These are phyloP conservation scores for Mesocentrotus franciscanus DNA, from an alignment of 53 echinoderm and acorn worm species.

Conservation along the genomic window DNA sequence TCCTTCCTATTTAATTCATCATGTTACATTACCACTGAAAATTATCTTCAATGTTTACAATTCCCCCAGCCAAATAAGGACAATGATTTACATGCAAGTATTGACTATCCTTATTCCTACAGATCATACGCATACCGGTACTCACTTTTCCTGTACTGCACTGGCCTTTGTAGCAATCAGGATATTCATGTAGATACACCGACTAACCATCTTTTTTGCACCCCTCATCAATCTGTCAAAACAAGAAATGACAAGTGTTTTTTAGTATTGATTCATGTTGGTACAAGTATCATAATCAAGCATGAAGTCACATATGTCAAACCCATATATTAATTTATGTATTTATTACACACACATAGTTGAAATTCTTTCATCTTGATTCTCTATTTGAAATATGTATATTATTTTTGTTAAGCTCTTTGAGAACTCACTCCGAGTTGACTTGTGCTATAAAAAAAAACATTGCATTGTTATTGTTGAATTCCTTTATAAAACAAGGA, in stretches of 20 bases:
- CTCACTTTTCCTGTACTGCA: constrained; percentile 78
- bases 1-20: background rate
- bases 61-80: background rate
- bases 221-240: constrained; percentile 84
- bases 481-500: no score
- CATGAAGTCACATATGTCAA: no score
- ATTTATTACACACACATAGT: no score
- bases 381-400: no score
- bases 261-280: no score
- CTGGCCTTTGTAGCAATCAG: constrained; percentile 77
- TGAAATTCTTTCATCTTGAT: no score
- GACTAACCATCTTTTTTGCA: constrained; percentile 92
- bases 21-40: background rate
- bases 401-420: no score
- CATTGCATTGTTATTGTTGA: no score
- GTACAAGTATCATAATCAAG: no score
- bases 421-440: no score
- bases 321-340: no score
- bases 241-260: background rate
- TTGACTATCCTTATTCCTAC: background rate
- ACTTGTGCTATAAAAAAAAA: no score
- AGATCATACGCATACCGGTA: background rate
- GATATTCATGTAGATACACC: constrained; percentile 91
- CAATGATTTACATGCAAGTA: background rate
- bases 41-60: background rate